phyloP scores from a whole-genome alignment of 2,113 vertebrate species.

The Sinocyclocheilus anshuiensis region DNA sequence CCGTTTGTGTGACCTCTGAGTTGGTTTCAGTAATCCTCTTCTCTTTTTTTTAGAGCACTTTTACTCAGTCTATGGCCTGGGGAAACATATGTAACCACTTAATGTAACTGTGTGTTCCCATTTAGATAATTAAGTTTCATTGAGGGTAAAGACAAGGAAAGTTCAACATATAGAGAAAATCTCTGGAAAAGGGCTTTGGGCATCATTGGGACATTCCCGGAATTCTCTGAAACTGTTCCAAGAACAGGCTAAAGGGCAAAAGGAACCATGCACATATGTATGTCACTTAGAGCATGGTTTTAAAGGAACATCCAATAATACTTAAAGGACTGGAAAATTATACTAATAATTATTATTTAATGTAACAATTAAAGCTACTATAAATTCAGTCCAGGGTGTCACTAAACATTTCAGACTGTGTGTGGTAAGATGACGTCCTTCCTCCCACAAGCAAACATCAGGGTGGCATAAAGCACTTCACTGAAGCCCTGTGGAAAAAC shows the following conservation, averaged over 20 bases:
- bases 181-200: neutral
- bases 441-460: neutral
- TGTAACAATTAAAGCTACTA: neutral
- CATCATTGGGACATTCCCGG: neutral
- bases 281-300: no score
- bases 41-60: neutral
- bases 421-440: neutral
- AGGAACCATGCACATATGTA: neutral
- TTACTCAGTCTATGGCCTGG: neutral
- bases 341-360: no score
- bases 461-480: constrained; percentile 25
- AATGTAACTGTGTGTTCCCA: neutral
- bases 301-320: no score
- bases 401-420: neutral
- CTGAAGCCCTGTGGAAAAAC: constrained; percentile 34
- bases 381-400: neutral
- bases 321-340: no score
- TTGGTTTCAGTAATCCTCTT: neutral
- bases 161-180: neutral
- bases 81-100: constrained; percentile 1
- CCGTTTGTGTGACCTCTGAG: neutral
- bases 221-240: neutral
- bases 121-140: constrained; percentile 10
- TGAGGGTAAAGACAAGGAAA: neutral
- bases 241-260: neutral